phyloP scores from a whole-genome alignment of 2,888 invertebrate species.

The Lysandra bellargus region DNA sequence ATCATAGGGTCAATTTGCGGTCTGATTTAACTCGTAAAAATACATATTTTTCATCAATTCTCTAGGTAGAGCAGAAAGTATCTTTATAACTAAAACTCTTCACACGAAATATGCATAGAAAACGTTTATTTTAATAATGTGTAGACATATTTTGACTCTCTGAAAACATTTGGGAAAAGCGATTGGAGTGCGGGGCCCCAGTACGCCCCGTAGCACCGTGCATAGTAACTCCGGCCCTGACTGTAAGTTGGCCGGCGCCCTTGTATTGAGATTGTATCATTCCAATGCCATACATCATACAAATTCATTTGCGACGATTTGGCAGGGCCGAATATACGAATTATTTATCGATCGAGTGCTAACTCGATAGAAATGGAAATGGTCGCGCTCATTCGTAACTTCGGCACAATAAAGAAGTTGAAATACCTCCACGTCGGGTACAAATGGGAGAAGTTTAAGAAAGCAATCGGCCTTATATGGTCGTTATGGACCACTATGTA shows the following conservation, averaged over 20 bases:
- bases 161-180: no score
- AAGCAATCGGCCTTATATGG: constrained; percentile 79
- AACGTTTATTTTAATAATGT: no score
- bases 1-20: no score
- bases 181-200: background rate
- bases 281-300: constrained; percentile 30
- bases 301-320: constrained; percentile 47
- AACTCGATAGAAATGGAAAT: constrained; percentile 74
- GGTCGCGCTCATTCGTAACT: constrained; percentile 66
- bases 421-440: constrained; percentile 66
- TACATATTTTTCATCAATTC: no score
- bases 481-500: constrained; percentile 72
- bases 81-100: no score
- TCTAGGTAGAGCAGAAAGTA: no score
- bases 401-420: constrained; percentile 75
- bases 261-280: constrained; percentile 32
- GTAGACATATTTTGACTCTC: no score
- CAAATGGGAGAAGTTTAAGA: constrained; percentile 79
- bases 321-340: constrained; percentile 45
- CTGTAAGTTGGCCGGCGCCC: constrained; percentile 22
- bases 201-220: background rate
- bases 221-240: background rate
- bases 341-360: constrained; percentile 60
- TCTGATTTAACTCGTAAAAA: no score
- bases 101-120: no score